These are phyloP conservation scores for Drosophila tripunctata DNA, from an alignment of 2,888 invertebrate genomes.

Conservation along the genomic window DNA sequence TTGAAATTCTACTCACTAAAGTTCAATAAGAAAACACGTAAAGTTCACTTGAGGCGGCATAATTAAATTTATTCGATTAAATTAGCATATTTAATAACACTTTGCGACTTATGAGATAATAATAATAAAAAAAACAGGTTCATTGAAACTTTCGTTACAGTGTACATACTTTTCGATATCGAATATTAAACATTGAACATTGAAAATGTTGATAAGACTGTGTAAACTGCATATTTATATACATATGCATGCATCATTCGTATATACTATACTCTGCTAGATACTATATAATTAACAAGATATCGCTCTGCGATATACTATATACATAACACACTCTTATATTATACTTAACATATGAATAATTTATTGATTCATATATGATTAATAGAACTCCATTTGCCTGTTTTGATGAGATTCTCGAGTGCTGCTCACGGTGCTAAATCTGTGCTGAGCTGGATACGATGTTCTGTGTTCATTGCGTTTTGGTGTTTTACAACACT, in stretches of 20 bases:
- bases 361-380: not conserved
- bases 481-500: slow-evolving; percentile 15
- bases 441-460: not conserved
- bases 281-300: not conserved
- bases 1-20: not conserved
- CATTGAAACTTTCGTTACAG: not conserved
- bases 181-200: not conserved
- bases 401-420: slow-evolving; percentile 14
- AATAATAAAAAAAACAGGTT: not conserved
- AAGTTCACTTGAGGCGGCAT: not conserved
- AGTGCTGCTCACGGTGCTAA: not conserved
- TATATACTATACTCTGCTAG: not conserved
- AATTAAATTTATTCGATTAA: not conserved
- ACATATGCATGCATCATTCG: too few relatives aligned
- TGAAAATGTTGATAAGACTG: too few relatives aligned
- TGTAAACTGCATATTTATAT: too few relatives aligned
- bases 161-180: slow-evolving; percentile 1
- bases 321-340: too few relatives aligned
- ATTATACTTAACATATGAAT: too few relatives aligned
- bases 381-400: slow-evolving; percentile 18
- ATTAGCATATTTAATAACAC: not conserved
- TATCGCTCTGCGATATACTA: not conserved
- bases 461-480: not conserved
- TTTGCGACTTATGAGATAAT: not conserved
- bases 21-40: not conserved